Conservation (phyloP, 2,113 vertebrate species). For the Poicephalus gulielmi region DNA sequence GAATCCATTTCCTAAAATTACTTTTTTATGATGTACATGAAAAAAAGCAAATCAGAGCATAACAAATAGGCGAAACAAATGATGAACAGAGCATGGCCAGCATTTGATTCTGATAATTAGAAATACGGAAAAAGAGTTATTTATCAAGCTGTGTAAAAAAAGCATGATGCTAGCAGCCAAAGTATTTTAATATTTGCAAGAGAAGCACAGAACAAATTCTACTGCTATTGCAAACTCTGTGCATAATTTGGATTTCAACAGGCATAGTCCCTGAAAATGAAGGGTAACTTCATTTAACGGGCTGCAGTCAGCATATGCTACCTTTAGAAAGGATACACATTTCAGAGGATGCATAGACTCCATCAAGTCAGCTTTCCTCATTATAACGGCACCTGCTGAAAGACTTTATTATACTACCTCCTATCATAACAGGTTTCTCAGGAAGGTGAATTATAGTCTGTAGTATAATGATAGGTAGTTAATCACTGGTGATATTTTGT, state of each 20-base stretch:
- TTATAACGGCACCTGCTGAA: background rate
- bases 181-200: background rate
- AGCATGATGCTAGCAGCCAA: background rate
- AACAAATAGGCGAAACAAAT: slow-evolving; percentile 26
- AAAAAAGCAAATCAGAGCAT: slow-evolving; percentile 2
- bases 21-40: background rate
- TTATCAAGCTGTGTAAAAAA: background rate
- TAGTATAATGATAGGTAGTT: background rate
- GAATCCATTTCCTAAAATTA: slow-evolving; percentile 32
- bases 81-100: background rate
- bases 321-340: background rate
- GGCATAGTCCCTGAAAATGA: background rate
- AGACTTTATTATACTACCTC: background rate
- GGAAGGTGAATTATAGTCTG: background rate
- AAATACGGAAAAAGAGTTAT: slow-evolving; percentile 1
- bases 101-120: slow-evolving; percentile 45
- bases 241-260: slow-evolving; percentile 31
- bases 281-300: background rate
- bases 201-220: background rate
- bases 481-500: background rate
- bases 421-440: background rate
- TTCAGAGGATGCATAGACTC: background rate
- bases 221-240: background rate
- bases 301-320: background rate
- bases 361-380: background rate